Conservation (phyloP, 2,797 vertebrate species). For the Mormyrus proboscirostris region DNA sequence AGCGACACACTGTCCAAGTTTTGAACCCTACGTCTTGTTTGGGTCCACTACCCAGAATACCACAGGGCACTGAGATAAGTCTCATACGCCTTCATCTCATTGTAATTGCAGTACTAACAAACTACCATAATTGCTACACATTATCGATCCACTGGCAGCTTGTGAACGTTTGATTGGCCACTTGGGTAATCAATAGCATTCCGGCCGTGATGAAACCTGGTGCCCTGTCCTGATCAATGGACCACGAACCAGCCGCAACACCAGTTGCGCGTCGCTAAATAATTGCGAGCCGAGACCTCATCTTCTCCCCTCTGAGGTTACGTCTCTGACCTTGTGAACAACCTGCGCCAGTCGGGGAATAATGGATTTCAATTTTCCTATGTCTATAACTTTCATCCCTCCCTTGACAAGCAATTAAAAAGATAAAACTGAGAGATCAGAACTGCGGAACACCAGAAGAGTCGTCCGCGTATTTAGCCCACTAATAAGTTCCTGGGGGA, state of each 20-base stretch:
- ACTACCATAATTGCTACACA: not conserved
- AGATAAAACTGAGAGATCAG: conserved; percentile 48
- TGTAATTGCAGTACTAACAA: not conserved
- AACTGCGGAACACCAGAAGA: conserved; percentile 40
- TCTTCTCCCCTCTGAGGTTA: not conserved
- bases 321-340: conserved; percentile 41
- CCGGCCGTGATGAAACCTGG: not conserved
- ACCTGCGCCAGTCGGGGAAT: conserved; percentile 35
- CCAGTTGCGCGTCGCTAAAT: not conserved
- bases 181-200: conserved; percentile 3
- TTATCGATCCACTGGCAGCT: not conserved
- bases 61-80: not conserved
- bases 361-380: conserved; percentile 43
- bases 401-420: conserved; percentile 48
- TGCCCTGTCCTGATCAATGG: not conserved
- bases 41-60: not conserved
- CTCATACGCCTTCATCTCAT: not conserved
- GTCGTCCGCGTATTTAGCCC: conserved; percentile 41
- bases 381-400: conserved; percentile 45
- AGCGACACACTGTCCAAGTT: not conserved
- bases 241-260: not conserved
- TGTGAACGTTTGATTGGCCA: not conserved
- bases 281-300: conserved; percentile 8
- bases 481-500: conserved; percentile 42
- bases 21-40: not conserved